Percentiles rank a stretch among this genome's conserved stretches.
phyloP scores from a whole-genome alignment of 2,797 vertebrate species.

The Pseudotriccus pelzelni region DNA sequence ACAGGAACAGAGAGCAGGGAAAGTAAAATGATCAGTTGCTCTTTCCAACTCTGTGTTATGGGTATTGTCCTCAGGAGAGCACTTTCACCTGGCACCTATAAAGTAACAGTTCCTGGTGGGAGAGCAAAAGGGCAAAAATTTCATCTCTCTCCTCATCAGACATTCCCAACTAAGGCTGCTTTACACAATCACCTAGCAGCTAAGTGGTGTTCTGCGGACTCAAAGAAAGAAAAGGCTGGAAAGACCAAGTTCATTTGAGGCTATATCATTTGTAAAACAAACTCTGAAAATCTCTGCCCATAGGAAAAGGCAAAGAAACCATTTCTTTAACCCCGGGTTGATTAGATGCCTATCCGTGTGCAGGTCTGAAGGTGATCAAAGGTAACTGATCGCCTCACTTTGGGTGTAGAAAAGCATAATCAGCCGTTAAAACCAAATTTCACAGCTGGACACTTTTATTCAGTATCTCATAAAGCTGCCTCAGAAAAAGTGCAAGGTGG shows the following conservation, averaged over 20 bases:
- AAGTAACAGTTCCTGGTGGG: background rate
- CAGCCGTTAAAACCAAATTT: slow-evolving; percentile 8
- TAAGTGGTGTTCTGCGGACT: background rate
- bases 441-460: slow-evolving; percentile 2
- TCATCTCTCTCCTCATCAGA: background rate
- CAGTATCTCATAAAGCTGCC: background rate
- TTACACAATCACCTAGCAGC: background rate
- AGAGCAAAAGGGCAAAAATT: background rate
- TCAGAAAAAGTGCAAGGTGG: background rate
- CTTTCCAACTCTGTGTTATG: background rate
- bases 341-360: background rate
- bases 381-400: background rate
- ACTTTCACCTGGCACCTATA: background rate
- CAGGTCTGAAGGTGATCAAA: background rate
- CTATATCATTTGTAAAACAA: background rate
- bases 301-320: background rate
- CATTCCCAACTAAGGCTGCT: background rate
- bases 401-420: background rate
- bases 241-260: background rate
- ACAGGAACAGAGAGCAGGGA: background rate
- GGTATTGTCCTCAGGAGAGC: background rate
- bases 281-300: background rate
- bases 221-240: background rate
- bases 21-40: background rate
- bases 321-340: background rate